Evolutionary conservation across 2,888 invertebrate genomes (phyloP).

Genomic region (Seira sanloemensis): DNA sequence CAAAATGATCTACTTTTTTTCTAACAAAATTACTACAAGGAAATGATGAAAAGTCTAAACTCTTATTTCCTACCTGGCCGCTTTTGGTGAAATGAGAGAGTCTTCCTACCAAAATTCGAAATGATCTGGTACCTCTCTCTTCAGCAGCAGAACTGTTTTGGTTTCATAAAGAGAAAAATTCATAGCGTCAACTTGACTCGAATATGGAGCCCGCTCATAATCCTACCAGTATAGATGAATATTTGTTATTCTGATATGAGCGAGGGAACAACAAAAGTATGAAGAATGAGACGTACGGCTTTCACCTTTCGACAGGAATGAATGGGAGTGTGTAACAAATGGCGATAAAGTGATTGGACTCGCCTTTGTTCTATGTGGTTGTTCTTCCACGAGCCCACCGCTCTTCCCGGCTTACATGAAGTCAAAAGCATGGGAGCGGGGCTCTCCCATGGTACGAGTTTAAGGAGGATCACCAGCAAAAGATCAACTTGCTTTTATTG

Average conservation of each 20-base stretch:
- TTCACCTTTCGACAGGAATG: slow-evolving; percentile 48
- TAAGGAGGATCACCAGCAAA: not conserved
- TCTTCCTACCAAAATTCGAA: not conserved
- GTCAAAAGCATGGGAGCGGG: not conserved
- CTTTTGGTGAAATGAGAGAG: no score
- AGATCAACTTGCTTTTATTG: slow-evolving; percentile 3
- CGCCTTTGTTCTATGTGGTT: slow-evolving; percentile 28
- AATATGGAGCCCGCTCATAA: not conserved
- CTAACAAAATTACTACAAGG: no score
- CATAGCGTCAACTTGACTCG: not conserved
- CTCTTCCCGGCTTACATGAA: slow-evolving; percentile 5
- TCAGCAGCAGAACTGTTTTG: not conserved
- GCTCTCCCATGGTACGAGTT: not conserved
- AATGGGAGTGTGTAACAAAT: slow-evolving; percentile 50
- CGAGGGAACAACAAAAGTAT: not conserved
- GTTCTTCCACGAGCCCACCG: no score
- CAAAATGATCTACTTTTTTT: not conserved
- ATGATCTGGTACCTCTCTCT: not conserved
- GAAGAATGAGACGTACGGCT: slow-evolving; percentile 55
- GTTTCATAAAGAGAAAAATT: not conserved
- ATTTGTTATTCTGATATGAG: not conserved
- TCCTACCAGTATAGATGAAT: not conserved
- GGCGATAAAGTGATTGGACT: slow-evolving; percentile 57
- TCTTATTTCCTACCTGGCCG: no score
- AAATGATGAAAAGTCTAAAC: not conserved